A percentile compares a stretch with the other conserved stretches of the same genome.
Conservation (phyloP, 2,888 invertebrate genomes). For the Lochmaea capreae region DNA sequence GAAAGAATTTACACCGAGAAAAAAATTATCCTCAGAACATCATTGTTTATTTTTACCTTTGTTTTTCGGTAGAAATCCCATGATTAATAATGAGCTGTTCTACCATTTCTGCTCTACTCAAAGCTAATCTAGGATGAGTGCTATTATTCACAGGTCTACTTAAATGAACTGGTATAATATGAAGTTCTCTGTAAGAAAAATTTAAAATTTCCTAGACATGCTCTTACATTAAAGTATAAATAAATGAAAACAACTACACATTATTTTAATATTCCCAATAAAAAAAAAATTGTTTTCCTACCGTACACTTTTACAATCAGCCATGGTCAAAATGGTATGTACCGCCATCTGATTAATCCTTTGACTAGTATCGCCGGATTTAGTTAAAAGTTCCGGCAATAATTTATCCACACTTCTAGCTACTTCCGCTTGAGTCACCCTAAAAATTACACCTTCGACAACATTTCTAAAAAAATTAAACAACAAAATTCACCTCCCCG, state of each 20-base stretch:
- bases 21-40: conserved; percentile 3
- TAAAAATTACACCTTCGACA: conserved; percentile 57
- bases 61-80: conserved; percentile 88
- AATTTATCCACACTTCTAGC: conserved; percentile 85
- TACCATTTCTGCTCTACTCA: conserved; percentile 88
- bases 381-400: conserved; percentile 84
- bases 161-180: conserved; percentile 85
- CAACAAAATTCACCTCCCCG: conserved; percentile 71
- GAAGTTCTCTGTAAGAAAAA: conserved; percentile 73
- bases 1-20: not conserved
- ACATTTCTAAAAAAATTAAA: not conserved
- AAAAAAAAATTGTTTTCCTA: conserved; percentile 52
- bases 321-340: conserved; percentile 87
- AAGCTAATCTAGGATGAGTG: conserved; percentile 86
- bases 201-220: not conserved
- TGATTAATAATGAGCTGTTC: conserved; percentile 87
- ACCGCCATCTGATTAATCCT: conserved; percentile 88
- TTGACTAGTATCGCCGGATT: conserved; percentile 89
- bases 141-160: conserved; percentile 86
- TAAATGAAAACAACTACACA: too few species aligned
- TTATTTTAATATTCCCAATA: too few species aligned
- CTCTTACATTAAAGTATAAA: too few species aligned
- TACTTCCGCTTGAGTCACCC: conserved; percentile 86
- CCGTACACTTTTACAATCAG: conserved; percentile 84
- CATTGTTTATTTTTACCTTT: conserved; percentile 69